Percentiles rank a stretch among this genome's conserved stretches.
phyloP scores from a whole-genome alignment of 2,797 vertebrate genomes.

The Cephalopachus bancanus region DNA sequence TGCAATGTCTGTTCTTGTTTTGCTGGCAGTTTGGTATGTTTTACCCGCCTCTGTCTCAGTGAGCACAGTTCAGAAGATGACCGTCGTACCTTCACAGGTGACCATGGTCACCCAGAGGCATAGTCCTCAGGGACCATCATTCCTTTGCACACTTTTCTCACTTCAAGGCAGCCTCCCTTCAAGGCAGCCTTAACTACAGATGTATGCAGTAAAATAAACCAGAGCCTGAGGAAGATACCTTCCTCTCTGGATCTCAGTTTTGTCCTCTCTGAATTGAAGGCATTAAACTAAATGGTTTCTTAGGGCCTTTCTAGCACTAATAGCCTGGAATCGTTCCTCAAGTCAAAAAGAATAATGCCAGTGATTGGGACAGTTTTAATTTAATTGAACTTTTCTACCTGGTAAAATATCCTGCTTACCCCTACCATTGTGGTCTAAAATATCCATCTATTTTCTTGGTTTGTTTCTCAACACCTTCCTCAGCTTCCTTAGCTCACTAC shows the following conservation, averaged over 20 bases:
- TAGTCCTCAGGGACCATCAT: neutral
- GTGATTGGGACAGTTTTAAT: conserved; percentile 50
- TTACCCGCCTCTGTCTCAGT: conserved; percentile 92
- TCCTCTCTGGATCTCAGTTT: neutral
- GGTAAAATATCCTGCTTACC: neutral
- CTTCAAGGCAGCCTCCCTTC: neutral
- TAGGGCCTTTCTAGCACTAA: neutral
- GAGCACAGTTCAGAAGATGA: conserved; percentile 92
- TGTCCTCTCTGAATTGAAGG: conserved; percentile 6
- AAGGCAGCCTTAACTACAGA: neutral
- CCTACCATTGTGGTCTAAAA: neutral
- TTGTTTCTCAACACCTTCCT: neutral
- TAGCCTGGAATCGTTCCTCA: neutral
- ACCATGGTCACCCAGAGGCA: neutral
- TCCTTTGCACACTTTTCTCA: neutral
- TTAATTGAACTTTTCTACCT: conserved; percentile 15
- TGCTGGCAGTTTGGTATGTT: conserved; percentile 94
- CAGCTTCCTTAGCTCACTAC: neutral
- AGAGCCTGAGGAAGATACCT: neutral
- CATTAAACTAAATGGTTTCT: conserved; percentile 35
- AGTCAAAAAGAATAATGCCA: conserved; percentile 6
- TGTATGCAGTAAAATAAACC: neutral
- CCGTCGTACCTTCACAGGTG: conserved; percentile 93
- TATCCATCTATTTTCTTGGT: neutral
- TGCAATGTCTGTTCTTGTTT: conserved; percentile 97